Percentiles rank a stretch among this genome's conserved stretches.
phyloP scores from a whole-genome alignment of 2,888 invertebrate genomes.

The Tiliacea aurago region DNA sequence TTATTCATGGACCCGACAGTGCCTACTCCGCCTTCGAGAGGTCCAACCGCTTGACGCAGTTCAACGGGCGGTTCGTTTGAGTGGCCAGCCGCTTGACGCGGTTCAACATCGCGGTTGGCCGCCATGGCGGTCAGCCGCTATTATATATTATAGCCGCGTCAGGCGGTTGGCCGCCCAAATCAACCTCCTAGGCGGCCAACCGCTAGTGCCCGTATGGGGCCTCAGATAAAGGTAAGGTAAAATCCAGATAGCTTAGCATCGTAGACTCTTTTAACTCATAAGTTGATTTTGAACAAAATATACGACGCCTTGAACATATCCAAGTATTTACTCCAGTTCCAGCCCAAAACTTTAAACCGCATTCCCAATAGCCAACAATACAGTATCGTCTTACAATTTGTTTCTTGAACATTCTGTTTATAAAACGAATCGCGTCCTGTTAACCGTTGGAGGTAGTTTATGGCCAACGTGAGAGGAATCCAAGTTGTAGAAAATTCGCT shows the following conservation, averaged over 20 bases:
- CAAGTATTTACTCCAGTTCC: not conserved
- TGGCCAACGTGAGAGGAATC: constrained; percentile 84
- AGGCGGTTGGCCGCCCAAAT: no score
- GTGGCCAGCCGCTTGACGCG: no score
- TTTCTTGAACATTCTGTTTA: constrained; percentile 73
- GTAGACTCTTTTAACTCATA: no score
- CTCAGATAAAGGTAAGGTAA: not conserved
- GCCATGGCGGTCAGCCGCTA: no score
- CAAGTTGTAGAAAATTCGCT: constrained; percentile 77
- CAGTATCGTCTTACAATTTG: constrained; percentile 60
- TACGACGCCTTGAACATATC: not conserved
- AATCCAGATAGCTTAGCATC: not conserved
- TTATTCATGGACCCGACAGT: no score
- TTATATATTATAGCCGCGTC: no score
- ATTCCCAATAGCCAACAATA: constrained; percentile 30
- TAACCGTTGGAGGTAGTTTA: constrained; percentile 85
- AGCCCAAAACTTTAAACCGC: constrained; percentile 7
- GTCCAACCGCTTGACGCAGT: no score
- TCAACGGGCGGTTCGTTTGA: no score
- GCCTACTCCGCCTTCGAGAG: no score
- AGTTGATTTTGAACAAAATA: not conserved
- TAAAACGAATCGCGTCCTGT: constrained; percentile 78
- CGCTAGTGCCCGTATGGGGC: no score
- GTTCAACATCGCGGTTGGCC: no score
- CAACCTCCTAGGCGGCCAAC: no score